Evolutionary conservation across 2,113 vertebrate genomes (phyloP).

Genomic region (Piaya cayana): DNA sequence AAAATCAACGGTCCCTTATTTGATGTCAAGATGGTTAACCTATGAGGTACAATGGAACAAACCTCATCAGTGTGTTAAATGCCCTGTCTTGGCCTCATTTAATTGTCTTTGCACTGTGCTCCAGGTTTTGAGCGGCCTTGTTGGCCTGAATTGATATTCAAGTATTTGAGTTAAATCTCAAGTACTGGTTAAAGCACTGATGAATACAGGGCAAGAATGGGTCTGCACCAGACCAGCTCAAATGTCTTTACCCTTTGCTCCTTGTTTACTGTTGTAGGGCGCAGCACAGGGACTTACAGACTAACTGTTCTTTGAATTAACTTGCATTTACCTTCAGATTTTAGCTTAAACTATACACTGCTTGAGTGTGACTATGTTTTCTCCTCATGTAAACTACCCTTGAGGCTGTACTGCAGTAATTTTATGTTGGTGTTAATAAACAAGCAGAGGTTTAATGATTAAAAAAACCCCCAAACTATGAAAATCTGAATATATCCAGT

Average conservation of each 20-base stretch:
- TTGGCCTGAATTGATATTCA: background rate
- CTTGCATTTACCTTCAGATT: background rate
- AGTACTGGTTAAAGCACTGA: background rate
- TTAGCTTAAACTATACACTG: background rate
- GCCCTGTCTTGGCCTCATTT: background rate
- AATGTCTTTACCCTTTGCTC: background rate
- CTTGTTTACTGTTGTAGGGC: background rate
- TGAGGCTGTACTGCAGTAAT: background rate
- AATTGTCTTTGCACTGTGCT: background rate
- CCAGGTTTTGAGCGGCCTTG: background rate
- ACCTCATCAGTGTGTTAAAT: background rate
- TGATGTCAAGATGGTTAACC: background rate
- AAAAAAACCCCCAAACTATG: background rate
- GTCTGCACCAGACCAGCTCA: background rate
- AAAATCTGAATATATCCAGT: background rate
- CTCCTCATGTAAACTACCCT: background rate
- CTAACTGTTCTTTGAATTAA: background rate
- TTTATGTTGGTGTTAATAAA: background rate
- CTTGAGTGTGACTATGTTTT: background rate
- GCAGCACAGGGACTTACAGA: accelerated
- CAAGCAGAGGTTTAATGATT: background rate
- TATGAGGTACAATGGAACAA: background rate
- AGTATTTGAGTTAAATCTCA: background rate
- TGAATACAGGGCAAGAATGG: background rate
- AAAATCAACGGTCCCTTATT: background rate